Base-by-base conservation (phyloP, 2,797 vertebrate genomes). In the Syncerus caffer region DNA sequence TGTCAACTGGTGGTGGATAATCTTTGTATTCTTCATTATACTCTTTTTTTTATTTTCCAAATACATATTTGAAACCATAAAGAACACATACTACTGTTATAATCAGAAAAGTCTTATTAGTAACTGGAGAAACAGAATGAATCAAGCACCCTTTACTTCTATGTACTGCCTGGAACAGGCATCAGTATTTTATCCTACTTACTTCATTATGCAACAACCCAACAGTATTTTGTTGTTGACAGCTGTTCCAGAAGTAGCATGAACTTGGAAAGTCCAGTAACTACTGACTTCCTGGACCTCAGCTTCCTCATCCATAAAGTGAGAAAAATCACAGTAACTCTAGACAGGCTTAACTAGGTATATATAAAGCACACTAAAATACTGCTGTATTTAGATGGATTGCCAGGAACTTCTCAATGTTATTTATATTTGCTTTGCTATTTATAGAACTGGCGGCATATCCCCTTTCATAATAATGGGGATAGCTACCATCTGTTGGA, bases 301-400 rank as follows among this genome's bases (percentile, higher is more conserved):
- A 89, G 79, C 97, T 97, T 97, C 96, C 88, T 97, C 87, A 74
- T 96, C 93, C 92, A 89, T 97, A 98, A 98, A 96, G 95, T 97
- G 97, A 97, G 96, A 96, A 98, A 95, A 98, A 97, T 98, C 97
- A 96, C 95, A 87, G 97, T 97, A 96, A 98, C 83, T 50, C 95
- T 90, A 97, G 95, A 92, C 50, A 85, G 95, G 96, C 96, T 98
- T 96, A 97, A 95, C 93, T 84, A 84, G 90, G 88, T 38, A 57
- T 88, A 82, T 93, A 93, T 62, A 97, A 97, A 96, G 95, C 85
- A 78, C 90, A 71, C 92, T 96, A 89, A 96, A 97, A 97, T 93
- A 96, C 58, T 84, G 50, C 90, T 82, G 96, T 84, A 85, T 98
- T 97, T 97, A 88, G 97, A 96, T 92, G 93, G 90, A 97, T 93